These are phyloP conservation scores for Phoeniculus purpureus DNA, from an alignment of 2,797 vertebrate species.

Conservation along the genomic window DNA sequence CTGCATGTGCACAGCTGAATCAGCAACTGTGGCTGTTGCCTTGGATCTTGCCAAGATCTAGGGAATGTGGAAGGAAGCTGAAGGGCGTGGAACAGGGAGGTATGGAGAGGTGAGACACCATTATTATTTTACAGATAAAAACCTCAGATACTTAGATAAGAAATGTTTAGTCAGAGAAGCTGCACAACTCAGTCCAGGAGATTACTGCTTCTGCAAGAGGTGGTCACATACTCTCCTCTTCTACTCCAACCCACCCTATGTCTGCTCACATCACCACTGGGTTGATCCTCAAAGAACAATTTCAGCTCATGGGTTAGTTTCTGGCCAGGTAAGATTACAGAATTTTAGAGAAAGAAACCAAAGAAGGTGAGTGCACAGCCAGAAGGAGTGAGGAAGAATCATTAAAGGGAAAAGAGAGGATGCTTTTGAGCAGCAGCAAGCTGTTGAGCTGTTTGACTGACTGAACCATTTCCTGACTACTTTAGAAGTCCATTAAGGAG, in stretches of 20 bases:
- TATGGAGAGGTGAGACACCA: neutral
- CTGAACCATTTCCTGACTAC: slow-evolving; percentile 49
- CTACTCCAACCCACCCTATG: neutral
- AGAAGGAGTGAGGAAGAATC: neutral
- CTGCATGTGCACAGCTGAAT: neutral
- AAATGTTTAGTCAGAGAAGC: neutral
- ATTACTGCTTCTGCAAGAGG: neutral
- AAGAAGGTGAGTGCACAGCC: neutral
- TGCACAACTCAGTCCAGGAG: neutral
- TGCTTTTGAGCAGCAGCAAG: slow-evolving; percentile 21
- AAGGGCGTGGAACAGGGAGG: neutral
- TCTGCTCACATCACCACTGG: neutral
- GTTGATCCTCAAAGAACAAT: neutral
- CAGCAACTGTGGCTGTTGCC: neutral
- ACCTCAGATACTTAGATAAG: neutral
- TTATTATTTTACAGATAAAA: neutral
- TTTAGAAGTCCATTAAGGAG: slow-evolving; percentile 62
- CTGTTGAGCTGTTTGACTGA: slow-evolving; percentile 27
- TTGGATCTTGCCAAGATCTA: neutral
- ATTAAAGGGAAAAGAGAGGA: neutral
- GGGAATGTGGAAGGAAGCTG: neutral
- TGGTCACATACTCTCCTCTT: neutral
- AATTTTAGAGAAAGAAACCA: neutral
- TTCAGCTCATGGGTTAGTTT: neutral
- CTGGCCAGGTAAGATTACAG: neutral